phyloP scores from a whole-genome alignment of 2,888 invertebrate genomes.

The Dynastes tityus region DNA sequence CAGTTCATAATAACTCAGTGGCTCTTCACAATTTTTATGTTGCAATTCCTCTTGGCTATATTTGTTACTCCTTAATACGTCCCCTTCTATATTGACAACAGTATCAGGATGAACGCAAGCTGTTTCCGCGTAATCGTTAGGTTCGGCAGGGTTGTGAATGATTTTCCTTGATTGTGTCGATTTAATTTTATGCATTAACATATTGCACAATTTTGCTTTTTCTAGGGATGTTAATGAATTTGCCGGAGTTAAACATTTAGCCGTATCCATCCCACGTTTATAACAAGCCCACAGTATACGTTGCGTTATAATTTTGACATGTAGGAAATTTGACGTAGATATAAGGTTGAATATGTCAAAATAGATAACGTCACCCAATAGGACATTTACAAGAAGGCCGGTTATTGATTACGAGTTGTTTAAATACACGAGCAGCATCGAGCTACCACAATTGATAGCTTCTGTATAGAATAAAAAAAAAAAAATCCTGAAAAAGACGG shows the following conservation, averaged over 20 bases:
- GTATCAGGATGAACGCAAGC: conserved; percentile 14
- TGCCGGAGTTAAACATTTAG: conserved; percentile 34
- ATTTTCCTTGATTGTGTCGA: conserved; percentile 27
- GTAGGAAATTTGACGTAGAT: not conserved
- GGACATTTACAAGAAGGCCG: too few relatives aligned
- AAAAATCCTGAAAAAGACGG: too few relatives aligned
- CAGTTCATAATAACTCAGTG: conserved; percentile 36
- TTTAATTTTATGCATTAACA: conserved; percentile 41
- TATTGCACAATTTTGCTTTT: conserved; percentile 44
- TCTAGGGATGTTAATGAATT: conserved; percentile 43
- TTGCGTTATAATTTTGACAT: conserved; percentile 21
- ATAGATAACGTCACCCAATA: too few relatives aligned
- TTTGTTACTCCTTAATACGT: not conserved
- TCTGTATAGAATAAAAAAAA: too few relatives aligned
- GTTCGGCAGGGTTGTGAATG: conserved; percentile 30
- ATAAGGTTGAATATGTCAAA: too few relatives aligned
- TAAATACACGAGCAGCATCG: too few relatives aligned
- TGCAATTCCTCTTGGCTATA: not conserved
- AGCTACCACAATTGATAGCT: too few relatives aligned
- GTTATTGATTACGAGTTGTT: too few relatives aligned
- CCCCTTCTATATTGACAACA: conserved; percentile 27
- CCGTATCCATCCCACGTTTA: conserved; percentile 22
- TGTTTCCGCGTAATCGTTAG: conserved; percentile 15
- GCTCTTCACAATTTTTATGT: not conserved
- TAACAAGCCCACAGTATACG: not conserved